These are phyloP conservation scores for Cebidichthys violaceus DNA, from an alignment of 2,113 vertebrate genomes.

Conservation along the genomic window DNA sequence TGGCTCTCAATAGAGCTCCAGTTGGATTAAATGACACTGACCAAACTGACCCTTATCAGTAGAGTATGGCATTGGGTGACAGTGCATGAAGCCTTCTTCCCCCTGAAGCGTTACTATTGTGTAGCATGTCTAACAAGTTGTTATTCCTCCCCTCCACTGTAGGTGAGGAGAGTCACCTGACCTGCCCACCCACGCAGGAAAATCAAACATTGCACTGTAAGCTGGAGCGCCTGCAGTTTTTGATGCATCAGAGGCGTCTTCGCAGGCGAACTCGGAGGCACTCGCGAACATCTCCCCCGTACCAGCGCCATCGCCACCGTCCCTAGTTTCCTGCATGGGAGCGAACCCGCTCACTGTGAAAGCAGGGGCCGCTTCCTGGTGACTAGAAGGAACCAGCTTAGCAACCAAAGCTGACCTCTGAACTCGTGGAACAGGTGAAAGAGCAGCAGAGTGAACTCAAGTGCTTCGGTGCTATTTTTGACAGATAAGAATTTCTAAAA, in stretches of 20 bases:
- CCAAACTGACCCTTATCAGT: neutral
- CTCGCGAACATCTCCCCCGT: conserved; percentile 85
- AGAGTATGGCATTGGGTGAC: neutral
- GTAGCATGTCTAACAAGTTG: neutral
- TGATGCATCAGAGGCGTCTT: conserved; percentile 91
- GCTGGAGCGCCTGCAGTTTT: conserved; percentile 90
- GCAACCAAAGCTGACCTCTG: conserved; percentile 24
- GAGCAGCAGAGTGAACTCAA: neutral
- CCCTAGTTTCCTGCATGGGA: conserved; percentile 42
- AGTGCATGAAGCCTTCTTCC: neutral
- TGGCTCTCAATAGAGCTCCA: neutral
- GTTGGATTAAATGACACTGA: neutral
- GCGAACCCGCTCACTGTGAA: conserved; percentile 82
- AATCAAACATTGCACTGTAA: conserved; percentile 91
- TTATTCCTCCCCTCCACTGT: neutral
- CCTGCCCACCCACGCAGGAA: conserved; percentile 83
- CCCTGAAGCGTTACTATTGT: neutral
- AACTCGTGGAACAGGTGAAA: conserved; percentile 17
- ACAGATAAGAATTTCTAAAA: conserved; percentile 11
- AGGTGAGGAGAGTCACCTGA: conserved; percentile 78
- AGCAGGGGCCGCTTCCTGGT: conserved; percentile 71
- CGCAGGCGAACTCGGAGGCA: conserved; percentile 87
- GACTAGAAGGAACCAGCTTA: neutral
- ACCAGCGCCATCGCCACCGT: conserved; percentile 60
- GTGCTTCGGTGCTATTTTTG: conserved; percentile 33